Evolutionary conservation across 2,797 vertebrate species (phyloP).

Genomic region (Antennarius maculatus): DNA sequence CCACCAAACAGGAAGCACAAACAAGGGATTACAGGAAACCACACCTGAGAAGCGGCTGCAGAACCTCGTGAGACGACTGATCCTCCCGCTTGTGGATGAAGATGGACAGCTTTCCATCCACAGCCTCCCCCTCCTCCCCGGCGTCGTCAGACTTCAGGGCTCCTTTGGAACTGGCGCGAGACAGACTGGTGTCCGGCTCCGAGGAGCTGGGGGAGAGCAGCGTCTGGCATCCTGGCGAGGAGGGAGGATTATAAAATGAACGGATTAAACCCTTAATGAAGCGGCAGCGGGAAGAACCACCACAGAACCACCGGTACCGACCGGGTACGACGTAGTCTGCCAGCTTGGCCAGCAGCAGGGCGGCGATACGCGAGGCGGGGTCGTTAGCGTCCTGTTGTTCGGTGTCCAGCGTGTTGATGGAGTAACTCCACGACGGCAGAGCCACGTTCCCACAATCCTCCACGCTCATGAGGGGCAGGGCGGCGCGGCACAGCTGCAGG

Average conservation of each 20-base stretch:
- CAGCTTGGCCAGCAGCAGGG: slow-evolving; percentile 93
- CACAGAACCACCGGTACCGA: slow-evolving; percentile 61
- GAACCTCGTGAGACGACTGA: slow-evolving; percentile 97
- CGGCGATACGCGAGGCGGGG: slow-evolving; percentile 95
- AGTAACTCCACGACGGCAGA: slow-evolving; percentile 97
- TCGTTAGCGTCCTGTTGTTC: slow-evolving; percentile 95
- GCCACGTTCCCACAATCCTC: slow-evolving; percentile 98
- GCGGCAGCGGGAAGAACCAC: too few species aligned
- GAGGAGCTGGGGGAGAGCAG: slow-evolving; percentile 96
- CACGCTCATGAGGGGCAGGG: slow-evolving; percentile 97
- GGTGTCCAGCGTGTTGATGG: slow-evolving; percentile 90
- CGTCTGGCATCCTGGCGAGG: slow-evolving; percentile 91
- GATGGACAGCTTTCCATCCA: slow-evolving; percentile 98
- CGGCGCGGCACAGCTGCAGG: slow-evolving; percentile 94
- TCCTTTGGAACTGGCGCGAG: slow-evolving; percentile 91
- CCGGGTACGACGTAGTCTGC: slow-evolving; percentile 99
- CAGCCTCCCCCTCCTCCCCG: slow-evolving; percentile 95
- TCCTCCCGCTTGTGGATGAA: slow-evolving; percentile 98
- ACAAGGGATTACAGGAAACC: neutral
- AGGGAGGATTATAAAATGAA: neutral
- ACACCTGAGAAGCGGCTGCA: slow-evolving; percentile 96
- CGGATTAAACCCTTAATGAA: too few species aligned
- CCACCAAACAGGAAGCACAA: slow-evolving; percentile 1
- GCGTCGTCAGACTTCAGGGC: slow-evolving; percentile 91
- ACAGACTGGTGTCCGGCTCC: slow-evolving; percentile 90